These are phyloP conservation scores for Eristalis intricaria DNA, from an alignment of 2,888 invertebrate genomes.

Conservation along the genomic window DNA sequence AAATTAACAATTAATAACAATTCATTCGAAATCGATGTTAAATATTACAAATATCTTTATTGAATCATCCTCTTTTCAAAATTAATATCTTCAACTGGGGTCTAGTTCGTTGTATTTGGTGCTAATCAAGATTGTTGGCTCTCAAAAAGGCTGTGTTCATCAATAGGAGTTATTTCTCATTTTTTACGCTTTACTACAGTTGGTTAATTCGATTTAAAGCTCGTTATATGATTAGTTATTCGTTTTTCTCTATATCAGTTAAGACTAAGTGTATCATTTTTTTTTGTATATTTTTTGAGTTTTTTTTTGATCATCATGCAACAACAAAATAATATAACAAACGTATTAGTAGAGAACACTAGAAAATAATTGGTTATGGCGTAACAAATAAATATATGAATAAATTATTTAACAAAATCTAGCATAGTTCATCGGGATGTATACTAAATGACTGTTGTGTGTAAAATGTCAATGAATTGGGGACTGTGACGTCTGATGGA, in stretches of 20 bases:
- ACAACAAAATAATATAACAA: slow-evolving; percentile 69
- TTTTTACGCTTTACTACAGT: slow-evolving; percentile 44
- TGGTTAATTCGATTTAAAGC: slow-evolving; percentile 66
- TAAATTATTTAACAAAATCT: slow-evolving; percentile 49
- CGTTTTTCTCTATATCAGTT: slow-evolving; percentile 38
- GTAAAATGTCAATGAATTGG: slow-evolving; percentile 37
- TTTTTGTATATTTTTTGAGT: slow-evolving; percentile 23
- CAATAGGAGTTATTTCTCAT: slow-evolving; percentile 32
- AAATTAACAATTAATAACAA: slow-evolving; percentile 39
- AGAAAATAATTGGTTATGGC: slow-evolving; percentile 61
- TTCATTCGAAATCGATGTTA: slow-evolving; percentile 64
- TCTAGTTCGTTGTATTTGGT: slow-evolving; percentile 58
- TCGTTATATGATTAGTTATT: slow-evolving; percentile 55
- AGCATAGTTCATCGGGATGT: slow-evolving; percentile 66
- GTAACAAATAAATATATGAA: slow-evolving; percentile 54
- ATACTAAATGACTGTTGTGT: slow-evolving; percentile 58
- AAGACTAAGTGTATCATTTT: slow-evolving; percentile 23
- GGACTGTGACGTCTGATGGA: slow-evolving; percentile 35
- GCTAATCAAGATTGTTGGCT: slow-evolving; percentile 59
- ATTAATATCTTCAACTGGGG: slow-evolving; percentile 38
- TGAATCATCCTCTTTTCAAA: slow-evolving; percentile 37
- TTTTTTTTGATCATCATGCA: slow-evolving; percentile 40
- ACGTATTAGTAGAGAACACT: slow-evolving; percentile 67
- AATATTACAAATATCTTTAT: slow-evolving; percentile 31
- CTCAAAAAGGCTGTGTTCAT: slow-evolving; percentile 37